A percentile compares a stretch with the other conserved stretches of the same genome.
Evolutionary conservation across 1,140 invertebrate genomes (phyloP).

Genomic region (Drosophila insularis): DNA sequence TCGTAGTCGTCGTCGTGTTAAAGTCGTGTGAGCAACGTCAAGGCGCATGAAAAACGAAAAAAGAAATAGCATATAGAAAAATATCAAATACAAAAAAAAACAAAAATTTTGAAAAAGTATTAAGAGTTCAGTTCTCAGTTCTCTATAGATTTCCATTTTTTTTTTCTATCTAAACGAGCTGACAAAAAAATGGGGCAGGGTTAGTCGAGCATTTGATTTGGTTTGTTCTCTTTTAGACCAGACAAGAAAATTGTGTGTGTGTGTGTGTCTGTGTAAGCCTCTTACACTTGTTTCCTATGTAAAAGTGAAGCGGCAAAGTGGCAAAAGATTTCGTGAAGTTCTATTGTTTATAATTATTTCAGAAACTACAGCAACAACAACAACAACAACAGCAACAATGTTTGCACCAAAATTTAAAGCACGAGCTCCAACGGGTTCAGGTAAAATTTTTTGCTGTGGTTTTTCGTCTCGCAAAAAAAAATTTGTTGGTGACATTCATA

Average conservation of each 20-base stretch:
- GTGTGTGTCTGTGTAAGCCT: no score
- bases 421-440: conserved; percentile 87
- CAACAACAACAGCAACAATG: conserved; percentile 84
- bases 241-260: not conserved
- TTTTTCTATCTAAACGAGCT: conserved; percentile 39
- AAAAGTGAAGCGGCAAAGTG: conserved; percentile 25
- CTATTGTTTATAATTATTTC: conserved; percentile 6
- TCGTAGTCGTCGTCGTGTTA: conserved; percentile 80
- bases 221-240: not conserved
- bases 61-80: conserved; percentile 29
- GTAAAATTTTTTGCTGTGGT: conserved; percentile 83
- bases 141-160: conserved; percentile 25
- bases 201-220: conserved; percentile 68
- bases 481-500: conserved; percentile 21
- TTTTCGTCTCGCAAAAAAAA: no score
- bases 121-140: conserved; percentile 29
- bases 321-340: conserved; percentile 1
- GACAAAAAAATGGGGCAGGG: conserved; percentile 71
- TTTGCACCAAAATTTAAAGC: conserved; percentile 90
- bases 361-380: conserved; percentile 29
- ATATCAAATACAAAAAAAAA: conserved; percentile 4
- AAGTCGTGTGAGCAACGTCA: conserved; percentile 78
- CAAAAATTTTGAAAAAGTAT: conserved; percentile 34
- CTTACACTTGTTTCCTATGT: conserved; percentile 9
- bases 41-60: conserved; percentile 65